A percentile compares a stretch with the other conserved stretches of the same genome.
phyloP scores from a whole-genome alignment of 2,888 invertebrate species.

The Ophion obscuratus region DNA sequence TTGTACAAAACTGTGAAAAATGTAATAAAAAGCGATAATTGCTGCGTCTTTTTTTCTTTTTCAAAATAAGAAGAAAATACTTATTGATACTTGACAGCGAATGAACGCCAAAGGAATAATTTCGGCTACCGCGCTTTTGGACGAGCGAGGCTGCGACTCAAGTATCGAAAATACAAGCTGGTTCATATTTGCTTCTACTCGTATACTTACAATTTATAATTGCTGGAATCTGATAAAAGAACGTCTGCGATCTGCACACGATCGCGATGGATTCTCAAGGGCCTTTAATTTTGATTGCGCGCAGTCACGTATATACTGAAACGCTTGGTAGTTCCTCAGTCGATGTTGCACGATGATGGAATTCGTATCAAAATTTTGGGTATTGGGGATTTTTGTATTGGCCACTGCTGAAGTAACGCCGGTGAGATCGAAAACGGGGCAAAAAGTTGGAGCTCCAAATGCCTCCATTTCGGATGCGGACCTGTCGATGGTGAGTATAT shows the following conservation, averaged over 20 bases:
- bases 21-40: too few species aligned
- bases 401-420: conserved; percentile 2
- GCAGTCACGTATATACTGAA: conserved; percentile 1
- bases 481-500: conserved; percentile 41
- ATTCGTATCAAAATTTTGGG: conserved; percentile 29
- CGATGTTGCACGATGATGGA: conserved; percentile 35
- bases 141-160: not conserved
- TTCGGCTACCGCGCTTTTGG: too few species aligned
- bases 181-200: conserved; percentile 3
- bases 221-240: conserved; percentile 21
- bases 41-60: too few species aligned
- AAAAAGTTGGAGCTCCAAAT: not conserved
- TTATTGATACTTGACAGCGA: too few species aligned
- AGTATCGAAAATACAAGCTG: not conserved
- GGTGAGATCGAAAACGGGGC: conserved; percentile 19
- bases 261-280: not conserved
- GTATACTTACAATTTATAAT: conserved; percentile 5
- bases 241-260: not conserved
- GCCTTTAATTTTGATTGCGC: not conserved
- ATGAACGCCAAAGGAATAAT: too few species aligned
- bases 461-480: conserved; percentile 39
- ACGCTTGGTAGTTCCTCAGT: conserved; percentile 19
- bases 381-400: conserved; percentile 39
- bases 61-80: too few species aligned
- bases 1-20: too few species aligned